Conservation (phyloP, 2,888 invertebrate species). For the Synergus laeviventris region DNA sequence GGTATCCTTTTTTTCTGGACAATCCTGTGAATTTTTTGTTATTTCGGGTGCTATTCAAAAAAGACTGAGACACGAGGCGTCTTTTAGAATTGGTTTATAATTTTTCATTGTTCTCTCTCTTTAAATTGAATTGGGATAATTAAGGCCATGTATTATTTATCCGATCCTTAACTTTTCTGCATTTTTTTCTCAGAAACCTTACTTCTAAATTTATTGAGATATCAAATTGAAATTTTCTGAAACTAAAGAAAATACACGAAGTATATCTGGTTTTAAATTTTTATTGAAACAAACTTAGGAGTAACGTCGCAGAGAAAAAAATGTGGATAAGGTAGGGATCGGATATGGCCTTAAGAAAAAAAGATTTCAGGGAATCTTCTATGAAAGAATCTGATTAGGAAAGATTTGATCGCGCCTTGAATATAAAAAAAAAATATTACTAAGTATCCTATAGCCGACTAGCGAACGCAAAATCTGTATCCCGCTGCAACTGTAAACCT, state of each 20-base stretch:
- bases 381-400: not conserved
- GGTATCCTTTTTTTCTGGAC: not conserved
- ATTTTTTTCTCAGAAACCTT: no score
- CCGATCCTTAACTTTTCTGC: no score
- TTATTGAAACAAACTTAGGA: no score
- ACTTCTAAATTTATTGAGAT: no score
- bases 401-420: conserved; percentile 19
- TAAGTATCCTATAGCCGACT: conserved; percentile 29
- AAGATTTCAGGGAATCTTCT: not conserved
- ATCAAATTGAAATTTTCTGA: no score
- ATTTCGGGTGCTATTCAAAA: conserved; percentile 3
- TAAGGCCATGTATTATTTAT: not conserved
- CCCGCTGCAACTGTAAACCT: conserved; percentile 35
- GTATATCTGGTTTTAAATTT: no score
- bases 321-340: no score
- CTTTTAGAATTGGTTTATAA: not conserved
- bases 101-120: not conserved
- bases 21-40: not conserved
- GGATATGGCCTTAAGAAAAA: not conserved
- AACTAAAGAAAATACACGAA: no score
- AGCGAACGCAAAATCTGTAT: conserved; percentile 34
- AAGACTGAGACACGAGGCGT: not conserved
- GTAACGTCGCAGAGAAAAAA: no score
- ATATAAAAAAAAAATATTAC: conserved; percentile 13
- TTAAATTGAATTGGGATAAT: not conserved